These are phyloP conservation scores for Acanthornis magna DNA, from an alignment of 2,797 vertebrate species.

Conservation along the genomic window DNA sequence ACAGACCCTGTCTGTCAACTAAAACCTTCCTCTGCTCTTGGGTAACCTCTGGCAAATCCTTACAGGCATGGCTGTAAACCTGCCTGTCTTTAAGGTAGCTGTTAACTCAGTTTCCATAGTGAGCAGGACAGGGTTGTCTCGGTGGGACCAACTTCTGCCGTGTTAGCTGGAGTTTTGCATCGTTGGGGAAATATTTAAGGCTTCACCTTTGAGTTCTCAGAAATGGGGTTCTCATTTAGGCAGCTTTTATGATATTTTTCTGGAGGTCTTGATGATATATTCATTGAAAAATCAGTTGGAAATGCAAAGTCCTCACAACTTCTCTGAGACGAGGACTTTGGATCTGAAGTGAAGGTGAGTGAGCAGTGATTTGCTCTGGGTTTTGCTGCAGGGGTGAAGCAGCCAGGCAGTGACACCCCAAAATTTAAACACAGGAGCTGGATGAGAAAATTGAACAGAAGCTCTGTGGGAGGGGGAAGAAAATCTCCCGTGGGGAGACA, in stretches of 20 bases:
- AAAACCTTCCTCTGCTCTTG: not conserved
- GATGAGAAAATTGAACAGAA: not conserved
- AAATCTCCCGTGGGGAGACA: not conserved
- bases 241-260: not conserved
- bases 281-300: not conserved
- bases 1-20: not conserved
- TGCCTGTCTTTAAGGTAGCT: not conserved
- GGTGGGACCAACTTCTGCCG: not conserved
- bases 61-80: not conserved
- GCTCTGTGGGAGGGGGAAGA: not conserved
- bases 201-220: not conserved
- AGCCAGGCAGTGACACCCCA: not conserved
- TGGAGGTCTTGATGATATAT: not conserved
- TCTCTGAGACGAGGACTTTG: not conserved
- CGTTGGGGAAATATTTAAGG: not conserved
- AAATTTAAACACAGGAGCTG: not conserved
- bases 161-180: not conserved
- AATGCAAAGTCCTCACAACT: not conserved
- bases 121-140: not conserved
- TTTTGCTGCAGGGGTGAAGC: not conserved
- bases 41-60: conserved; percentile 6
- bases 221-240: not conserved
- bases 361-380: not conserved
- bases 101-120: not conserved
- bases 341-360: not conserved